These are phyloP conservation scores for Apis cerana DNA, from an alignment of 1,140 invertebrate genomes.

Conservation along the genomic window DNA sequence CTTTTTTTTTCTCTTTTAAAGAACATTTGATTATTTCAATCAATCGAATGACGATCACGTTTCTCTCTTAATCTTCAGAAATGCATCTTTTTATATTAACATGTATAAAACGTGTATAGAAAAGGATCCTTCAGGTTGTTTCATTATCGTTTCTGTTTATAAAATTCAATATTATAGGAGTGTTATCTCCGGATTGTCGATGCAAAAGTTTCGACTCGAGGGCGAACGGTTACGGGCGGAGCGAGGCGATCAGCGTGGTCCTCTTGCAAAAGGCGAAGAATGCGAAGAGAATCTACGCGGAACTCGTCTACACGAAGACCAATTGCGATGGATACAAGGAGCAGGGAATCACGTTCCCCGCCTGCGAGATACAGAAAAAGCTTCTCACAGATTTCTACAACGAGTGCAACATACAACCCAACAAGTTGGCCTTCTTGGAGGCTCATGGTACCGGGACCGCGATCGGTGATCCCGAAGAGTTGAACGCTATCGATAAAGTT, in stretches of 20 bases:
- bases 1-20: no score
- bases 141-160: background rate
- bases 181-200: slow-evolving; percentile 91
- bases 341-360: slow-evolving; percentile 95
- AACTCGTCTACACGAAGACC: slow-evolving; percentile 85
- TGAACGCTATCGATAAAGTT: slow-evolving; percentile 91
- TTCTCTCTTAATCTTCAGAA: no score
- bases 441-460: slow-evolving; percentile 94
- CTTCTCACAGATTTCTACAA: slow-evolving; percentile 92
- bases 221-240: slow-evolving; percentile 89
- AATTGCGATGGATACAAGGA: slow-evolving; percentile 93
- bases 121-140: no score
- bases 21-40: no score
- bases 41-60: no score
- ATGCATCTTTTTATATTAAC: no score
- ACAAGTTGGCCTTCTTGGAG: slow-evolving; percentile 90
- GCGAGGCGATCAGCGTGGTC: slow-evolving; percentile 88
- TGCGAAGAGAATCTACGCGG: slow-evolving; percentile 89
- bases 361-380: slow-evolving; percentile 89
- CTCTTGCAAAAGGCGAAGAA: slow-evolving; percentile 91
- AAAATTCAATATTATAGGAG: slow-evolving; percentile 81
- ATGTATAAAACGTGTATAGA: no score
- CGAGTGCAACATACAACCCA: slow-evolving; percentile 89
- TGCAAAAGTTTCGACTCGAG: slow-evolving; percentile 95
- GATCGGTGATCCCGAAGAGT: slow-evolving; percentile 94